Evolutionary conservation across 2,888 invertebrate species (phyloP), one percentile per base, ranked within the genome.

Genomic region (Acleris sparsana): DNA sequence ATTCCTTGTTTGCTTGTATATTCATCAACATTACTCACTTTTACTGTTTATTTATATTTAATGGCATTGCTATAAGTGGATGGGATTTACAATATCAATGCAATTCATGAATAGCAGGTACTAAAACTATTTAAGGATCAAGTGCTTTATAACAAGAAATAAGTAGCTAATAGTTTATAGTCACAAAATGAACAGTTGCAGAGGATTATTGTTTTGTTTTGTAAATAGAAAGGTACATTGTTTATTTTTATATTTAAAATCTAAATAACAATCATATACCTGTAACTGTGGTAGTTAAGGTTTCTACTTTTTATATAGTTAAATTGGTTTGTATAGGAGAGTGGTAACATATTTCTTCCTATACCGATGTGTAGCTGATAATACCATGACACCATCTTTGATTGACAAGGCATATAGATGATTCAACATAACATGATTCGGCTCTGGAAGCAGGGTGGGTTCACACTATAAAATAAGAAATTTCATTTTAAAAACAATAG

Each of bases 321-420:
- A 97, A 78, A 99, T 99, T 59, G 99, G 99, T 88, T 99, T 99
- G 92, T 99, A 99, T 16, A 99, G 94, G 67, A 99, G 94, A 22
- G 99, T 99, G 20, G 99, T 99, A 48, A 99, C 99, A 92, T 99
- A 99, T 94, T 99, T 99, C 94, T 99, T 99, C 72, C 99, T 95
- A 88, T 99, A 99, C 71, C 99, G 95, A 89, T 99, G 99, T 5
- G 99, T 99, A 16, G 99, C 99, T 80, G 99, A 99, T 43, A 99
- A 93, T 49, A 99, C 99, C 99, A 99, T 99, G 3, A 99, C 99
- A 58, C 99, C 99, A 89, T 99, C 99, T 93, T 99, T 99, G 80
- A 99, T 99, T 56, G 99, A 99, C 71, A 99, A 93, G n/a, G 99
- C 99, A 89, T 99, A 99, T 63, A 99, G 93, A 89, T 99, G 99